A percentile compares a stretch with the other conserved stretches of the same genome.
These are phyloP conservation scores for Sebastes dallii DNA, from an alignment of 2,797 vertebrate species.

Conservation along the genomic window DNA sequence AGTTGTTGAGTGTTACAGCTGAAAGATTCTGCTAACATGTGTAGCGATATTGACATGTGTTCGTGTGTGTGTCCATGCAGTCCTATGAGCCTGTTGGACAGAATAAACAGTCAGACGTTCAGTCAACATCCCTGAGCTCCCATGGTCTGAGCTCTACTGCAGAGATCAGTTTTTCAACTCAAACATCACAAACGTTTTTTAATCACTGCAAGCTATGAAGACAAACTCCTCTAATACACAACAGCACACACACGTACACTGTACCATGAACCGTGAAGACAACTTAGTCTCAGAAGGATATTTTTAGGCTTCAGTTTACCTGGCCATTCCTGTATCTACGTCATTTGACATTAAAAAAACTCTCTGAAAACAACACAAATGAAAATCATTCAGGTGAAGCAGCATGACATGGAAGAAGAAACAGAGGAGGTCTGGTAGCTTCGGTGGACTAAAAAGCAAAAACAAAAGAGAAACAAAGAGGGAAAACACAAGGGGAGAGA, in stretches of 20 bases:
- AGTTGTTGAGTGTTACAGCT: conserved; percentile 15
- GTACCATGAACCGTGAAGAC: neutral
- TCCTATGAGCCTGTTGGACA: conserved; percentile 7
- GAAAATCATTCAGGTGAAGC: conserved; percentile 31
- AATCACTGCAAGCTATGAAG: conserved; percentile 5
- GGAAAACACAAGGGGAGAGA: conserved; percentile 9
- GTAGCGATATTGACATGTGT: neutral
- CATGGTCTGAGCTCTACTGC: conserved; percentile 17
- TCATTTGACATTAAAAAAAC: conserved; percentile 35
- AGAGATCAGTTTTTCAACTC: conserved; percentile 10
- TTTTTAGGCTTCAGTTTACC: conserved; percentile 2
- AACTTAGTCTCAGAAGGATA: neutral
- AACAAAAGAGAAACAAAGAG: neutral
- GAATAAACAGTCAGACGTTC: conserved; percentile 20
- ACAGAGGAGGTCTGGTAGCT: neutral
- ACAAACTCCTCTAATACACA: neutral
- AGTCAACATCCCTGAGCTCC: conserved; percentile 29
- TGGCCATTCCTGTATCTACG: neutral
- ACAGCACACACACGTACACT: neutral
- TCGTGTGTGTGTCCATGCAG: conserved; percentile 3
- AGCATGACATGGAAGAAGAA: conserved; percentile 6
- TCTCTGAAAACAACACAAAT: conserved; percentile 10
- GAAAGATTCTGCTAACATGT: conserved; percentile 14
- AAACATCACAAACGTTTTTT: conserved; percentile 4
- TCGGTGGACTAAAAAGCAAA: neutral